Evolutionary conservation across 1,140 invertebrate species (phyloP), one percentile per base, ranked within the genome.

Genomic region (Stegodyphus dumicola): DNA sequence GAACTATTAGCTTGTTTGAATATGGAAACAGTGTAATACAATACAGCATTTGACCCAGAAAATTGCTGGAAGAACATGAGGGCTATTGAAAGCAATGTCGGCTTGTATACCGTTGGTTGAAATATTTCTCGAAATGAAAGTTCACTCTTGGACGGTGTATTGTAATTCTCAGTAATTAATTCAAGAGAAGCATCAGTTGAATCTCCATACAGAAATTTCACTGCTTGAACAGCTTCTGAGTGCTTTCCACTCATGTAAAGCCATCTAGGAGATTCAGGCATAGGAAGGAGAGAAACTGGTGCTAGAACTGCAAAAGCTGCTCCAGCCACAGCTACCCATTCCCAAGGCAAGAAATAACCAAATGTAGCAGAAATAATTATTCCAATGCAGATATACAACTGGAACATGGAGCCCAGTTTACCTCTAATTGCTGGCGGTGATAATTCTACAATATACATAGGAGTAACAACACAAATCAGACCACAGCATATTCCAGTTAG

Each of bases 51-150:
- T 87, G 97, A 97, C 48, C 97, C 97, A 87, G 94, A 96, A 83
- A 97, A 91, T 90, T 98, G 97, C 92, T 98, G 97, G 92, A 98
- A 96, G 89, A 96, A 94, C 97, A 98, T 98, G 52, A 98, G 92
- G 5, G 95, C 95, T 7, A 98, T 90, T 0, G 95, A 94, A 60
- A 98, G 95, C 0, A 94, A 89, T 13, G 97, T 89, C 0, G 96
- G 94, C 87, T 94, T 94, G 11, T 95, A 87, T 89, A 96, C 60
- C 7, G 87, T 74, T 13, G 87, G 83, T 18, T 71, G 71, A n/a
- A 69, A 9, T 10, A 87, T 52, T 67, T 86, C 87, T 11, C 56
- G 17, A 9, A 64, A 17, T 6, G 87, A 52, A 13, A 74, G 9
- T 10, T 18, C 64, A 7, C 48, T 69, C 15, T 11, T n/a, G 17